A percentile compares a stretch with the other conserved stretches of the same genome.
These are phyloP conservation scores for Busseola fusca DNA, from an alignment of 2,888 invertebrate species.

Conservation along the genomic window DNA sequence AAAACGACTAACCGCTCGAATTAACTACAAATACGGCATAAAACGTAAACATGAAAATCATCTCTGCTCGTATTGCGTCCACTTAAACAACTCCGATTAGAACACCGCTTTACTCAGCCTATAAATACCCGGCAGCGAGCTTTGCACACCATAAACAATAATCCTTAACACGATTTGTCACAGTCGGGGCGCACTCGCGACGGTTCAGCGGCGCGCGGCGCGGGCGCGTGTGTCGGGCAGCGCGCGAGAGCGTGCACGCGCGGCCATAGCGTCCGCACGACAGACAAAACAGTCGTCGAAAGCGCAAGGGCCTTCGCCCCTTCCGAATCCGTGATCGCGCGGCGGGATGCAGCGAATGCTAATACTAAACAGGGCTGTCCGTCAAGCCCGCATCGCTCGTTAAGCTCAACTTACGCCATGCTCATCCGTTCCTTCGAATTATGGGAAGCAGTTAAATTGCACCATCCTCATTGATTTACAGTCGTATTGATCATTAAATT, in stretches of 20 bases:
- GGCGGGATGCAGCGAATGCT: conserved; percentile 86
- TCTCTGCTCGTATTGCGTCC: conserved; percentile 71
- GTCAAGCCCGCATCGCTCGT: conserved; percentile 46
- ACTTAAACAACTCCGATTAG: conserved; percentile 78
- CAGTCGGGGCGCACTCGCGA: conserved; percentile 68
- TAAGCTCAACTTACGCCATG: conserved; percentile 44
- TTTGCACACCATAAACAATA: conserved; percentile 82
- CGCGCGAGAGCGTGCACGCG: conserved; percentile 81
- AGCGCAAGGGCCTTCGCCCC: conserved; percentile 86
- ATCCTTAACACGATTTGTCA: conserved; percentile 80
- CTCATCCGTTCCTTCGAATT: conserved; percentile 31
- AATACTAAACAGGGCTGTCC: conserved; percentile 76
- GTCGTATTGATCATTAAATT: conserved; percentile 32
- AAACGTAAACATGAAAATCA: conserved; percentile 80
- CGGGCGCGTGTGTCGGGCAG: conserved; percentile 73
- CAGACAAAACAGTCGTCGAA: conserved; percentile 81
- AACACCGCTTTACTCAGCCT: conserved; percentile 67
- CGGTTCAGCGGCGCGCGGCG: conserved; percentile 63
- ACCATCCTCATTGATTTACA: conserved; percentile 52
- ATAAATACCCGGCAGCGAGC: conserved; percentile 77
- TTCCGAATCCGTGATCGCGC: conserved; percentile 86
- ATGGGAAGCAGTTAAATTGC: conserved; percentile 54
- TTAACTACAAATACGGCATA: conserved; percentile 78
- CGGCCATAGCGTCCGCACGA: conserved; percentile 84
- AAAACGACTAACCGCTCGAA: conserved; percentile 77